These are phyloP conservation scores for Hyposoter didymator DNA, from an alignment of 2,888 invertebrate species.

Conservation along the genomic window DNA sequence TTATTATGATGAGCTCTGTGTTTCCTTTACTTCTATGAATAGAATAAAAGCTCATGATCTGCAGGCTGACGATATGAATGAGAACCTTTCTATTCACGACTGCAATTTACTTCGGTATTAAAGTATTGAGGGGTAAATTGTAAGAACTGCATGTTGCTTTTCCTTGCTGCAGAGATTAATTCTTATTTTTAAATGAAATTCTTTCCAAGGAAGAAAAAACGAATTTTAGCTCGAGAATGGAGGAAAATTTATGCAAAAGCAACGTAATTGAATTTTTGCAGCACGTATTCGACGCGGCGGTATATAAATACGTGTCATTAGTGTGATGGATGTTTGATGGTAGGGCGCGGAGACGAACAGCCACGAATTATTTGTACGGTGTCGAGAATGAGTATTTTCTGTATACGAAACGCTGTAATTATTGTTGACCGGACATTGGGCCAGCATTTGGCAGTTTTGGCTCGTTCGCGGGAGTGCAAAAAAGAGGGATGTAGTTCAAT, in stretches of 20 bases:
- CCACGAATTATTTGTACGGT: constrained; percentile 44
- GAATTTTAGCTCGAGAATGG: not conserved
- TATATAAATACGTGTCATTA: constrained; percentile 2
- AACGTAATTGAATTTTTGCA: constrained; percentile 3
- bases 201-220: not conserved
- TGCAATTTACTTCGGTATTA: not conserved
- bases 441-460: constrained; percentile 48
- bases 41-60: not conserved
- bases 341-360: constrained; percentile 17
- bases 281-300: not conserved
- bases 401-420: constrained; percentile 50
- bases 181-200: not conserved
- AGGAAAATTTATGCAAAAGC: not conserved
- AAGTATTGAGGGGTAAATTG: not conserved
- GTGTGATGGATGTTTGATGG: constrained; percentile 21
- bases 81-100: not conserved
- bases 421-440: constrained; percentile 60
- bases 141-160: not conserved
- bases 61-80: not conserved
- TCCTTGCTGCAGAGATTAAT: not conserved
- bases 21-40: not conserved
- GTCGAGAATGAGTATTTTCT: constrained; percentile 14
- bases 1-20: not conserved
- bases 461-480: not conserved
- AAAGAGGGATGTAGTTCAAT: constrained; percentile 24